These are phyloP conservation scores for Arenaria interpres DNA, from an alignment of 2,113 vertebrate genomes.

Conservation along the genomic window DNA sequence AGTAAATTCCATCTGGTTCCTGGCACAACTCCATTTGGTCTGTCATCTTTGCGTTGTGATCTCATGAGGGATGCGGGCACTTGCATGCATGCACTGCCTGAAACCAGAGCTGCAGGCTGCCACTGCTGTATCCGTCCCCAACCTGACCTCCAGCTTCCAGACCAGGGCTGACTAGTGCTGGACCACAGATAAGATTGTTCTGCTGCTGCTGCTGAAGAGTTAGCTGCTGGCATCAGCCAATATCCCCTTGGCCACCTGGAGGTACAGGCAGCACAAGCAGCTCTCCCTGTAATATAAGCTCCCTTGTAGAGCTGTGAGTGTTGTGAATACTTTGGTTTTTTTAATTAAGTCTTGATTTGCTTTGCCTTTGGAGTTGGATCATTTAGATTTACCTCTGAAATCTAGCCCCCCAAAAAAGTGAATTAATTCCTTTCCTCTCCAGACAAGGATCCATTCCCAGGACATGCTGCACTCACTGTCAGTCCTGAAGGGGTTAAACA, in stretches of 20 bases:
- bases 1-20: background rate
- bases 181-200: background rate
- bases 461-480: background rate
- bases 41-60: background rate
- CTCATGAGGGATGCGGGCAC: background rate
- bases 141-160: background rate
- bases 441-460: background rate
- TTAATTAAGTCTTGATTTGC: background rate
- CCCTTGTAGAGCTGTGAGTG: background rate
- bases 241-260: background rate
- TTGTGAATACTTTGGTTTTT: background rate
- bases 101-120: background rate
- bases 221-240: background rate
- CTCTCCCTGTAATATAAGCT: background rate
- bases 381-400: background rate
- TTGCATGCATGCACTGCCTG: background rate
- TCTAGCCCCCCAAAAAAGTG: accelerated
- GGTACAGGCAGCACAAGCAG: background rate
- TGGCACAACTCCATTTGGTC: accelerated
- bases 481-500: background rate
- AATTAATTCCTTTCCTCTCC: background rate
- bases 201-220: background rate
- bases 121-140: background rate
- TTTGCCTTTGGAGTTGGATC: background rate
- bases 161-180: background rate